Percentiles rank a stretch among this genome's conserved stretches.
These are phyloP conservation scores for Melospiza melodia DNA, from an alignment of 2,113 vertebrate species.

Conservation along the genomic window DNA sequence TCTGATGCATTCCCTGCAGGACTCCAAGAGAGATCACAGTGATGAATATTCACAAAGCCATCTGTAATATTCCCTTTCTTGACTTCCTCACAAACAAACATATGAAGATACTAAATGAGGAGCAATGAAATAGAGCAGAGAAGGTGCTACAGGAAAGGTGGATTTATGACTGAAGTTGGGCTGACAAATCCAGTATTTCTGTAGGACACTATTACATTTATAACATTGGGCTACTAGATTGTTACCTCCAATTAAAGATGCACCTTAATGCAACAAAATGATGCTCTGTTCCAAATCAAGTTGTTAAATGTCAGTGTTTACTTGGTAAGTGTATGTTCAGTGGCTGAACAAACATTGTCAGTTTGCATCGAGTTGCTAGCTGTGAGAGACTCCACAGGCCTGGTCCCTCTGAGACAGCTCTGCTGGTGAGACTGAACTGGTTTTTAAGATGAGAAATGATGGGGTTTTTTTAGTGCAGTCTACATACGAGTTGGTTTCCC, in stretches of 20 bases:
- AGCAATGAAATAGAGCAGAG: slow-evolving; percentile 67
- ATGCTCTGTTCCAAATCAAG: slow-evolving; percentile 41
- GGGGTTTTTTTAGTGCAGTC: background rate
- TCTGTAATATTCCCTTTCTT: slow-evolving; percentile 89
- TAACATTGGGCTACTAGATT: slow-evolving; percentile 36
- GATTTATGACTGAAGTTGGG: slow-evolving; percentile 7
- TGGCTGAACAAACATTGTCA: slow-evolving; percentile 36
- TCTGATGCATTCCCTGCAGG: slow-evolving; percentile 76
- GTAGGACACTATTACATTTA: slow-evolving; percentile 19
- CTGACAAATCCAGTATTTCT: slow-evolving; percentile 37
- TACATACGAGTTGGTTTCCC: background rate
- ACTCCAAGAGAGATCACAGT: slow-evolving; percentile 91
- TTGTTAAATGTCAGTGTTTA: slow-evolving; percentile 53
- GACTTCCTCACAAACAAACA: slow-evolving; percentile 96
- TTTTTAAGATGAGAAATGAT: background rate
- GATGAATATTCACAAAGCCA: slow-evolving; percentile 94
- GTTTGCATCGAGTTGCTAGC: background rate
- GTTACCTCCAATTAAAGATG: slow-evolving; percentile 56
- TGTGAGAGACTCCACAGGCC: background rate
- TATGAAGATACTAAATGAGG: slow-evolving; percentile 86
- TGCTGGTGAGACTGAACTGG: background rate
- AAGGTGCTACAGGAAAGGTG: slow-evolving; percentile 26
- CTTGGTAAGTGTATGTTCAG: slow-evolving; percentile 45
- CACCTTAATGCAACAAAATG: slow-evolving; percentile 48
- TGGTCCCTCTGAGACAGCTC: background rate